Conservation (phyloP, 1,140 invertebrate species). For the Diabrotica undecimpunctata region DNA sequence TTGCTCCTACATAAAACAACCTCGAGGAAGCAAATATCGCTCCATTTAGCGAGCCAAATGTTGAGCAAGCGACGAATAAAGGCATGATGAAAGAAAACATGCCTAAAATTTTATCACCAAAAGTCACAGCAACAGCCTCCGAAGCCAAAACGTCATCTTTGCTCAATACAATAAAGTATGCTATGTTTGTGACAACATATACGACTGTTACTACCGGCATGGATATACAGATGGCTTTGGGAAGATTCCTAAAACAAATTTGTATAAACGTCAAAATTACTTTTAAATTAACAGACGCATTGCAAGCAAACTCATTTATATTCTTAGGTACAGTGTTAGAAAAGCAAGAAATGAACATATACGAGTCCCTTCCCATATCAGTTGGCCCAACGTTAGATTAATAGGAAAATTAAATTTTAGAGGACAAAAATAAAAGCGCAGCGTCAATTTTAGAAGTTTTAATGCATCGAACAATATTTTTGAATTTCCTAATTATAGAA, state of each 20-base stretch:
- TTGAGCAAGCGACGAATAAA: conserved; percentile 81
- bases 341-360: no score
- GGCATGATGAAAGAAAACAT: conserved; percentile 82
- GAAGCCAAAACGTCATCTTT: conserved; percentile 76
- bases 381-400: no score
- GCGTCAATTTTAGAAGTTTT: no score
- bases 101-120: conserved; percentile 78
- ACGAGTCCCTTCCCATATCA: no score
- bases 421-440: no score
- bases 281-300: no score
- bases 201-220: conserved; percentile 85
- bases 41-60: conserved; percentile 83
- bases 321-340: no score
- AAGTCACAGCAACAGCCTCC: conserved; percentile 88
- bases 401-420: no score
- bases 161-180: conserved; percentile 84
- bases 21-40: conserved; percentile 84
- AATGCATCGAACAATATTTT: no score
- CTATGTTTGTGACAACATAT: conserved; percentile 85
- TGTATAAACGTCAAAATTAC: neutral
- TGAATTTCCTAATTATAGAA: no score
- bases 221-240: conserved; percentile 85
- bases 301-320: no score
- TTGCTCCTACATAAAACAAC: conserved; percentile 88
- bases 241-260: conserved; percentile 70